A percentile compares a stretch with the other conserved stretches of the same genome.
These are phyloP conservation scores for Metellina segmentata DNA, from an alignment of 2,888 invertebrate genomes.

Conservation along the genomic window DNA sequence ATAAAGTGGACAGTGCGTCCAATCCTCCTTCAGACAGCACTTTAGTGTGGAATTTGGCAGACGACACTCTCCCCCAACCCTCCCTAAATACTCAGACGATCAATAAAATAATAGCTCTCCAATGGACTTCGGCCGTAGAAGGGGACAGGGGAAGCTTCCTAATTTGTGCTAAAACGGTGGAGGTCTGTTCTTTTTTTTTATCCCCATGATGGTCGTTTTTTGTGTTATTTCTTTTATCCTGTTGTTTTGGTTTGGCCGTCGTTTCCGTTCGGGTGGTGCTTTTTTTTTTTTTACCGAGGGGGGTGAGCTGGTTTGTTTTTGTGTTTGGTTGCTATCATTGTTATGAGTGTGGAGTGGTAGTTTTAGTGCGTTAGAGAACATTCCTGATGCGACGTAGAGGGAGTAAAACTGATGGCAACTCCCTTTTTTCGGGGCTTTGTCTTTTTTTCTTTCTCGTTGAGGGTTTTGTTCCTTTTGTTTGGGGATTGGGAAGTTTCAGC, in stretches of 20 bases:
- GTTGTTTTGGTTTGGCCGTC: neutral
- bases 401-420: constrained; percentile 41
- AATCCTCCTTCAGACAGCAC: constrained; percentile 13
- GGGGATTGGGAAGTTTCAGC: neutral
- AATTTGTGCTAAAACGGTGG: constrained; percentile 39
- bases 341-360: constrained; percentile 60
- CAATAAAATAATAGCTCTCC: constrained; percentile 56
- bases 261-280: neutral
- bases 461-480: neutral
- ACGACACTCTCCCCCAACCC: neutral
- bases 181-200: neutral
- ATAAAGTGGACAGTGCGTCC: constrained; percentile 53
- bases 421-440: constrained; percentile 2
- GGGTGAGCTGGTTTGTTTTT: constrained; percentile 14
- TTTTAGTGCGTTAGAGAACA: constrained; percentile 57
- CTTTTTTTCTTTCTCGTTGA: neutral
- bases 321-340: constrained; percentile 32
- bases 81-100: constrained; percentile 46
- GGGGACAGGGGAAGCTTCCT: constrained; percentile 40
- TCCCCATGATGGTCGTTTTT: neutral
- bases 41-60: constrained; percentile 34
- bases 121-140: constrained; percentile 13
- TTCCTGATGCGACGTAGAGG: constrained; percentile 34
- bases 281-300: no score
- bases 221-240: neutral